Evolutionary conservation across 2,888 invertebrate genomes (phyloP).

Genomic region (Harpalus rufipes): DNA sequence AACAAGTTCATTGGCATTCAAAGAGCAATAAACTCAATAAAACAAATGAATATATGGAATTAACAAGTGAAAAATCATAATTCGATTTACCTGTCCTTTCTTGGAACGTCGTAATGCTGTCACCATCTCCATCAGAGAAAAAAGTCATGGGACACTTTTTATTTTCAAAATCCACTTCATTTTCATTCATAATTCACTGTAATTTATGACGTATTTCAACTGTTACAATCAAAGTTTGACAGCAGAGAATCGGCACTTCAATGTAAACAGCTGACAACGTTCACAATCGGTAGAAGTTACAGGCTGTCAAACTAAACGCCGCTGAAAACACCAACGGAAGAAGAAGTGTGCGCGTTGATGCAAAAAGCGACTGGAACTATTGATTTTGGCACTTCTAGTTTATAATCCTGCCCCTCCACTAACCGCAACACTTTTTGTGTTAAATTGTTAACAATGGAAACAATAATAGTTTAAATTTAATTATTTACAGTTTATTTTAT

Average conservation of each 20-base stretch:
- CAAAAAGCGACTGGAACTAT: conserved; percentile 61
- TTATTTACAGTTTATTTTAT: conserved; percentile 22
- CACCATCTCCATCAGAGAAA: conserved; percentile 72
- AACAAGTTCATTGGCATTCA: conserved; percentile 24
- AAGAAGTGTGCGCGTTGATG: conserved; percentile 45
- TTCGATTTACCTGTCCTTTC: conserved; percentile 60
- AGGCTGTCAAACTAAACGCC: conserved; percentile 42
- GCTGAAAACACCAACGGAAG: conserved; percentile 49
- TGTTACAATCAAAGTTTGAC: not conserved
- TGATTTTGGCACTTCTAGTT: conserved; percentile 64
- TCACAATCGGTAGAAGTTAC: conserved; percentile 41
- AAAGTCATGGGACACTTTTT: conserved; percentile 71
- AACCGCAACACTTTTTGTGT: not conserved
- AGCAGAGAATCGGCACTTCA: conserved; percentile 13
- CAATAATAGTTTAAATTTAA: conserved; percentile 15
- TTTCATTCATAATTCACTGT: conserved; percentile 58
- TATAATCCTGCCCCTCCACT: conserved; percentile 33
- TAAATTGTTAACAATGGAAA: too few species aligned
- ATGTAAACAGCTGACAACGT: conserved; percentile 61
- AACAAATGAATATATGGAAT: conserved; percentile 14
- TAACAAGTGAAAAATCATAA: conserved; percentile 17
- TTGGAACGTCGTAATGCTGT: conserved; percentile 63
- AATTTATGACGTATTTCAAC: not conserved
- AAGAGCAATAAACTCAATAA: conserved; percentile 22
- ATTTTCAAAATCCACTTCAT: conserved; percentile 44